Conservation (phyloP, 35 echinoderm and acorn worm species). For the Heliocidaris erythrogramma region DNA sequence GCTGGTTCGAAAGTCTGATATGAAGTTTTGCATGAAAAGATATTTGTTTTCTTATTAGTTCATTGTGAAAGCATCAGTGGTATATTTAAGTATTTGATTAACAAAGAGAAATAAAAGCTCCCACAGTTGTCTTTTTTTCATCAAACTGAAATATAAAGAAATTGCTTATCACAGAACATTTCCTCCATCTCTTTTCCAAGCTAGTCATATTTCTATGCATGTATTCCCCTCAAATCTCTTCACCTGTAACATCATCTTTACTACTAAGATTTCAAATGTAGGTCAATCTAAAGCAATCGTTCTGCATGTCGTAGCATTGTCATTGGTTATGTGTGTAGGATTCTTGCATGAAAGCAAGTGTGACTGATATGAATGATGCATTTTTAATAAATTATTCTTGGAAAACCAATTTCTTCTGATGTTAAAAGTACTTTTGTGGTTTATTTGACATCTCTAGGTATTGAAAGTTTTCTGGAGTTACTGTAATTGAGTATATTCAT, state of each 20-base stretch:
- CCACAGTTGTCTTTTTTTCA: background rate
- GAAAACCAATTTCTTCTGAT: background rate
- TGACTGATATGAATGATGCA: background rate
- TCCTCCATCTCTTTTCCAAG: background rate
- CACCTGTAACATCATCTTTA: no score
- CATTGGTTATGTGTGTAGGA: background rate
- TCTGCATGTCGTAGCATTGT: background rate
- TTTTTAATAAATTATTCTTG: background rate
- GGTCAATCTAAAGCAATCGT: background rate
- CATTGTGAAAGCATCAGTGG: no score
- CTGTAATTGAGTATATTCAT: no score
- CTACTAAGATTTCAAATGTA: background rate
- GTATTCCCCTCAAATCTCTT: background rate
- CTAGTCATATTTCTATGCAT: background rate
- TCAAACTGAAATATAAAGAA: background rate
- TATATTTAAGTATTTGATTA: no score
- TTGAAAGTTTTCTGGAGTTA: no score
- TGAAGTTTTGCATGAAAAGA: no score
- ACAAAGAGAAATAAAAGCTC: no score
- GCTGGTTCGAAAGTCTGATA: no score
- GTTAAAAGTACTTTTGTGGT: no score
- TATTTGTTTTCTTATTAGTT: no score
- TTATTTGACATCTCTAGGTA: no score
- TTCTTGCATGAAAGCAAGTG: background rate
- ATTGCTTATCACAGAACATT: background rate